Base-by-base conservation (phyloP, 1,140 invertebrate genomes). In the Sycobia sp. region DNA sequence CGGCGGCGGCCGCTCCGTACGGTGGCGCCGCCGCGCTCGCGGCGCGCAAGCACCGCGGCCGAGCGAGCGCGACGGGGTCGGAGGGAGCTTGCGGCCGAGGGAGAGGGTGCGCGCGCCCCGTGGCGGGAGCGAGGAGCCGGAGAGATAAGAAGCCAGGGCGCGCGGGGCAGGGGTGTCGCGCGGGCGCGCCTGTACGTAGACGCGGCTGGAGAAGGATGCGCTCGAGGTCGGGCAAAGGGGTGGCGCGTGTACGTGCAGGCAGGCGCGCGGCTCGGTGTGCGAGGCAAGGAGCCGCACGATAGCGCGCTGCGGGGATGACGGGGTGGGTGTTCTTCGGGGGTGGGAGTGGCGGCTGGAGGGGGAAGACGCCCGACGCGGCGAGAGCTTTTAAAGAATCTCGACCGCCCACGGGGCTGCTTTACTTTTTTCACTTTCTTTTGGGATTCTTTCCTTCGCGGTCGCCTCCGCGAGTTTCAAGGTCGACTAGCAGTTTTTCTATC, bases 21-120 rank as follows among this genome's bases (percentile, higher is more conserved):
- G 71, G 78, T 82, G 78, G 79, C 79, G 78, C 78, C 78, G 50
- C 77, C 71, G 36, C 23, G 68, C 75, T 72, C 69, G 63, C 65
- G 69, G 66, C 54, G 63, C 50, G 61, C 44, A 60, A 62, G 69
- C 65, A 27, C 46, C 64, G 65, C 65, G 62, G 61, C 59, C 10
- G 65, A 67, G 66, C 62, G 64, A 66, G 46, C 56, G 61, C 66
- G 67, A 64, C n/a, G n/a, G n/a, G n/a, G n/a, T n/a, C n/a, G n/a
- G n/a, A n/a, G n/a, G n/a, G 51, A 47, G 46, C 23, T 46, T 29
- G 46, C 46, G 46, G 46, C 27, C 14, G n/a, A n/a, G 8, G 20
- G n/a, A 4, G 4, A 1, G 16, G 3, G 16, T 10, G 1, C 3
- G 39, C 2, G 4, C 16, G 16, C 16, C 0, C 1, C 1, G 39